A percentile compares a stretch with the other conserved stretches of the same genome.
Evolutionary conservation across 2,888 invertebrate species (phyloP).

Genomic region (Callyntrura guangdongensis): DNA sequence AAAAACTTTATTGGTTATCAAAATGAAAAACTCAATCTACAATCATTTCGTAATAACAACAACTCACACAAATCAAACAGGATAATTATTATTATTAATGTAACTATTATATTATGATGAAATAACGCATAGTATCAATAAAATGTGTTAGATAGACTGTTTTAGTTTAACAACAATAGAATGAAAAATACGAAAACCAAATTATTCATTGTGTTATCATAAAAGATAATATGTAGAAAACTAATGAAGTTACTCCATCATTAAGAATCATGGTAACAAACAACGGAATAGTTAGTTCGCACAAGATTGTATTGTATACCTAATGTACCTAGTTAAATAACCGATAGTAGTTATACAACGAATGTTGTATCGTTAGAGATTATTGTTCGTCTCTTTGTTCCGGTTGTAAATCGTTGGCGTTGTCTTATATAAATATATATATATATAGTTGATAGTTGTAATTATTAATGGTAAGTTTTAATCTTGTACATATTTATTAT

Average conservation of each 20-base stretch:
- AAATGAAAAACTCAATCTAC: background rate
- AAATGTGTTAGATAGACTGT: too few relatives aligned
- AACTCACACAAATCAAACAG: background rate
- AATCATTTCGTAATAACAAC: background rate
- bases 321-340: background rate
- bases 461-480: too few relatives aligned
- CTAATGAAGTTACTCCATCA: too few relatives aligned
- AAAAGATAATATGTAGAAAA: background rate
- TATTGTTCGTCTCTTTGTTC: slow-evolving; percentile 34
- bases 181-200: too few relatives aligned
- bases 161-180: too few relatives aligned
- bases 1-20: too few relatives aligned
- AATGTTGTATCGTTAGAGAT: slow-evolving; percentile 30
- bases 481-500: too few relatives aligned
- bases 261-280: background rate
- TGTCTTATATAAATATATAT: background rate
- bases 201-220: background rate
- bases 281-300: too few relatives aligned
- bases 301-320: too few relatives aligned
- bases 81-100: background rate
- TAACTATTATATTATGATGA: too few relatives aligned
- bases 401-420: background rate
- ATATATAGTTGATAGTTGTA: slow-evolving; percentile 7
- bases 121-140: too few relatives aligned
- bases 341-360: background rate